Base-by-base conservation (phyloP, 2,888 invertebrate species). In the Phania funesta region DNA sequence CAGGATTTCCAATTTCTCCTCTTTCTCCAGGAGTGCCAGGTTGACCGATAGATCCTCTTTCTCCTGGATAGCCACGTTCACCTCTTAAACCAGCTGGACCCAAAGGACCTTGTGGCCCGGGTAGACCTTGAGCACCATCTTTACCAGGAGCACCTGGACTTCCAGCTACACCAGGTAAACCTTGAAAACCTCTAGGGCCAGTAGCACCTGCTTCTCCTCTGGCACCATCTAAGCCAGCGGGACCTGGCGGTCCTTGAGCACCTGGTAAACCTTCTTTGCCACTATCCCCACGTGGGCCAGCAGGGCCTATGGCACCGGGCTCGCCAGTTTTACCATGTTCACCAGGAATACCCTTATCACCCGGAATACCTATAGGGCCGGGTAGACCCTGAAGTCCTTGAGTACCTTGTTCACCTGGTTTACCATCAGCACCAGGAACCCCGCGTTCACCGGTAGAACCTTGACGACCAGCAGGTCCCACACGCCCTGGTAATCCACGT, bases 401-500 rank as follows among this genome's bases (percentile, higher is more conserved):
- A 13, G 93, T 92, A 50, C 97, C 97, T 86, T 94, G 94, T 87
- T 96, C 96, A 24, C 97, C 97, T 13, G 95, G 93, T 88, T 95
- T 95, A 6, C 97, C 97, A 90, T 97, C 97, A 74, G 95, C 95
- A 9, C 97, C 97, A 54, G 95, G 94, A 86, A 94, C 92, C 52
- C 95, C 95, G 80, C 95, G 92, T 87, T 95, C 95, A 24, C 95
- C 95, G 50, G 94, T 92, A 70, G 93, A 93, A 4, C 95, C 95
- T 8, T 93, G 90, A 90, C 95, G 95, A 0, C 96, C 96, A 8
- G 93, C 91, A 6, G 94, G 91, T 24, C 96, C 96, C 13, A 94
- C 92, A 82, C 95, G 92, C 32, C 96, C 96, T 18, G 93, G 92
- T 38, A 92, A 89, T 26, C 95, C 95, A 85, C 94, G 90, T 20